These are phyloP conservation scores for Adineta ricciae DNA, from an alignment of 2,888 invertebrate genomes.

Conservation along the genomic window DNA sequence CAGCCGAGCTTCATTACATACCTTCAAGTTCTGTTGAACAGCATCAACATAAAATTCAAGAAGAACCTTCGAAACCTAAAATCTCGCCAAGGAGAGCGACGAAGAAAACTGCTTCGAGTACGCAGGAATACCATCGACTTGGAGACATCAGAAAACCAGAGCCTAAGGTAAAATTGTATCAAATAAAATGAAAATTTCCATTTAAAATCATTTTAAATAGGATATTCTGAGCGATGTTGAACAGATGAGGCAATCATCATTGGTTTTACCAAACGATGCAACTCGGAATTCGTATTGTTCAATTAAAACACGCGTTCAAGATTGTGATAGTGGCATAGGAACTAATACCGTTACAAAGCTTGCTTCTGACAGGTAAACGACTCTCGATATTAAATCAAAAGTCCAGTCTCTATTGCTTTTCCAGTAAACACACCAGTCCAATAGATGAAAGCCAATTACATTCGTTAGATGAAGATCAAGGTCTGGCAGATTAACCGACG, in stretches of 20 bases:
- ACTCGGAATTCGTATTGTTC: neutral
- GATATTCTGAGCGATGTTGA: neutral
- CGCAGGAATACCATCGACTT: neutral
- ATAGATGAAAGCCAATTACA: neutral
- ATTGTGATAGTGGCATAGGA: neutral
- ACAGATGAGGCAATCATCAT: neutral
- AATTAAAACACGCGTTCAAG: neutral
- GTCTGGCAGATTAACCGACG: neutral
- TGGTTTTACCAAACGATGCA: neutral
- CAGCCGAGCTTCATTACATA: neutral
- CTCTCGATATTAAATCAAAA: neutral
- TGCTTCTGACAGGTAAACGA: neutral
- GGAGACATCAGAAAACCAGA: neutral
- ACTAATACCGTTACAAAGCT: neutral
- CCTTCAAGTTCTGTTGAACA: neutral
- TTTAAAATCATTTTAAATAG: neutral
- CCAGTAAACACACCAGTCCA: neutral
- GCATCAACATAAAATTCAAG: neutral
- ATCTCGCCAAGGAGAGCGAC: neutral
- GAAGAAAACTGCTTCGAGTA: neutral
- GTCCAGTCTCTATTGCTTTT: neutral
- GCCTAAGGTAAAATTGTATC: neutral
- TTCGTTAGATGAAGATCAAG: neutral
- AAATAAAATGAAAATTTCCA: neutral
- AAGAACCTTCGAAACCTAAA: neutral